phyloP scores from a whole-genome alignment of 2,797 vertebrate species.

The Leptodactylus fallax region DNA sequence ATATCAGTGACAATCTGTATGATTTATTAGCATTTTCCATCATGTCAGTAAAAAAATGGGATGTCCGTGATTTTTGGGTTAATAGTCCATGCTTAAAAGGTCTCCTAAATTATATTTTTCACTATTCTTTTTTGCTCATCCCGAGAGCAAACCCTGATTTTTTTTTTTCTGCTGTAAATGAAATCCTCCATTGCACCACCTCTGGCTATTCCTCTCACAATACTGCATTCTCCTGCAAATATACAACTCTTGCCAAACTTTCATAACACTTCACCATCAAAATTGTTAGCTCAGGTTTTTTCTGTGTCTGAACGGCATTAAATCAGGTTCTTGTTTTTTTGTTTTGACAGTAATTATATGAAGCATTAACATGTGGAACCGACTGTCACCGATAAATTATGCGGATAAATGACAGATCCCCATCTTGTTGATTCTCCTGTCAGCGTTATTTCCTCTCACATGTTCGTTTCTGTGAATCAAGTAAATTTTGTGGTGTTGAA shows the following conservation, averaged over 20 bases:
- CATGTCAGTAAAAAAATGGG: too few relatives aligned
- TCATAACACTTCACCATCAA: constrained; percentile 40
- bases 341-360: constrained; percentile 64
- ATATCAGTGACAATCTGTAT: too few relatives aligned
- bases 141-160: neutral
- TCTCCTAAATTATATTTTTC: neutral
- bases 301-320: constrained; percentile 44
- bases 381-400: constrained; percentile 61
- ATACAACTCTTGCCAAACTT: constrained; percentile 52
- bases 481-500: constrained; percentile 62
- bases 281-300: constrained; percentile 58
- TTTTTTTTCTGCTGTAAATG: neutral
- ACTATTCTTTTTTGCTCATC: neutral
- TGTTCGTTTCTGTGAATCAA: constrained; percentile 30
- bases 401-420: constrained; percentile 52
- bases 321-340: constrained; percentile 61
- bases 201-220: constrained; percentile 60
- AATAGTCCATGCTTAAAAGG: too few relatives aligned
- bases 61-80: too few relatives aligned
- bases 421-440: constrained; percentile 56
- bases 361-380: constrained; percentile 58
- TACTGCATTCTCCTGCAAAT: constrained; percentile 36
- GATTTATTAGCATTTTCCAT: too few relatives aligned
- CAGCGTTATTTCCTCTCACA: constrained; percentile 29
- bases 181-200: constrained; percentile 39